Evolutionary conservation across 2,797 vertebrate species (phyloP).

Genomic region (Ptychadena robeensis): DNA sequence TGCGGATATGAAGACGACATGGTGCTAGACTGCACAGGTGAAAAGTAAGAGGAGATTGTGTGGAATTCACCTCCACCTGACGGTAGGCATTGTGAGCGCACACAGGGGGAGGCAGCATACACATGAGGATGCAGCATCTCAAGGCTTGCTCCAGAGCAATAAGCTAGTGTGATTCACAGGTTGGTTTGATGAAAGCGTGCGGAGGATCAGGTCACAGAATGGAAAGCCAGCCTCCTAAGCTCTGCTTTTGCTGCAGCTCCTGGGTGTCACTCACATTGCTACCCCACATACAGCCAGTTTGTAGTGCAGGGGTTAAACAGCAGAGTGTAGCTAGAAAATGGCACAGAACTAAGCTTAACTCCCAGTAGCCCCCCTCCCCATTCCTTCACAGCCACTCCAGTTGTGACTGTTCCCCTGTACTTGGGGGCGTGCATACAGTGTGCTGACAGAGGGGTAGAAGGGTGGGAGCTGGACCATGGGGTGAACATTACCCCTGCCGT

Average conservation of each 20-base stretch:
- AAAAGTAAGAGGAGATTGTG: background rate
- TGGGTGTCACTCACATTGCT: conserved; percentile 13
- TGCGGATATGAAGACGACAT: background rate
- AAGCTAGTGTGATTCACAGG: conserved; percentile 50
- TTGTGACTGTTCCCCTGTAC: conserved; percentile 64
- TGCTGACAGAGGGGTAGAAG: conserved; percentile 65
- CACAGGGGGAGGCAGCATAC: conserved; percentile 58
- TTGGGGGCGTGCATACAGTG: conserved; percentile 70
- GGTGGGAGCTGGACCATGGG: conserved; percentile 29
- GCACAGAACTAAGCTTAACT: conserved; percentile 12
- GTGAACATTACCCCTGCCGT: conserved; percentile 53
- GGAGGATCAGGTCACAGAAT: conserved; percentile 37
- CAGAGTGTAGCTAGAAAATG: conserved; percentile 1
- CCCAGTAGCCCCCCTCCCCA: background rate
- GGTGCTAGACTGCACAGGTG: background rate
- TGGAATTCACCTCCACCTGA: conserved; percentile 44
- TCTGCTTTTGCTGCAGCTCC: conserved; percentile 24
- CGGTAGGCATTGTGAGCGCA: conserved; percentile 29
- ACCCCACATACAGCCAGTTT: conserved; percentile 3
- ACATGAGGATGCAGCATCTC: conserved; percentile 28
- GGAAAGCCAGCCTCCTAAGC: conserved; percentile 47
- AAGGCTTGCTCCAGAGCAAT: conserved; percentile 43
- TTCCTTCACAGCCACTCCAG: conserved; percentile 25
- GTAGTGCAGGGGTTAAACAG: conserved; percentile 34
- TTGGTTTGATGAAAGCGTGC: conserved; percentile 35